These are phyloP conservation scores for Suncus etruscus DNA, from an alignment of 2,113 vertebrate species.

Conservation along the genomic window DNA sequence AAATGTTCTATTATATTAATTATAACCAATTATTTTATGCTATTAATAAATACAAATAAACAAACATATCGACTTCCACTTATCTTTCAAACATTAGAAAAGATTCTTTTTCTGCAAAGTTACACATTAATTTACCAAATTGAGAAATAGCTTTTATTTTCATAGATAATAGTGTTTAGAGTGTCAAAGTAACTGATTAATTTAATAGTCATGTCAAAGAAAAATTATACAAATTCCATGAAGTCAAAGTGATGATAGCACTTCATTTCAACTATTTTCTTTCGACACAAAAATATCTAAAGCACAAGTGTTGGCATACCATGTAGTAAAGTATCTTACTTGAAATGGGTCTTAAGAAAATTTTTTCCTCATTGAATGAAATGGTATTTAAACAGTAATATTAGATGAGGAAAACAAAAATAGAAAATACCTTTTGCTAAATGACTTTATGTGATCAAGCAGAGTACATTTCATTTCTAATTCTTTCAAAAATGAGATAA, in stretches of 20 bases:
- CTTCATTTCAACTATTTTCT: slow-evolving; percentile 42
- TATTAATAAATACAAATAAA: neutral
- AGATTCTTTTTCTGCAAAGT: neutral
- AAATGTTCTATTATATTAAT: neutral
- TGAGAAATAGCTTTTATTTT: slow-evolving; percentile 28
- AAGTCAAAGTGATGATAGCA: slow-evolving; percentile 10
- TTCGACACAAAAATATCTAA: slow-evolving; percentile 45
- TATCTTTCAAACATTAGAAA: neutral
- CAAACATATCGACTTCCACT: no score
- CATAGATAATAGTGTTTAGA: neutral
- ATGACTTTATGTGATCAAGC: neutral
- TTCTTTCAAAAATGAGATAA: neutral
- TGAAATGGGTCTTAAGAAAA: slow-evolving; percentile 2
- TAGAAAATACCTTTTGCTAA: neutral
- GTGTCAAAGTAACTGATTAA: neutral
- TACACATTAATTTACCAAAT: neutral
- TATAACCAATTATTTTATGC: neutral
- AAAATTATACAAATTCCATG: slow-evolving; percentile 32
- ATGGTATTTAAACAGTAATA: neutral
- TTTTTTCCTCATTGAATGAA: slow-evolving; percentile 27
- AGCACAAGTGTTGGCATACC: slow-evolving; percentile 1
- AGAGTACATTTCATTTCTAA: neutral
- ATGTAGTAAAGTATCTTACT: slow-evolving; percentile 21
- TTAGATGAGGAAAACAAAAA: neutral
- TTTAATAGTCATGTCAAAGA: neutral